These are phyloP conservation scores for Watsonalla binaria DNA, from an alignment of 2,888 invertebrate genomes.

Conservation along the genomic window DNA sequence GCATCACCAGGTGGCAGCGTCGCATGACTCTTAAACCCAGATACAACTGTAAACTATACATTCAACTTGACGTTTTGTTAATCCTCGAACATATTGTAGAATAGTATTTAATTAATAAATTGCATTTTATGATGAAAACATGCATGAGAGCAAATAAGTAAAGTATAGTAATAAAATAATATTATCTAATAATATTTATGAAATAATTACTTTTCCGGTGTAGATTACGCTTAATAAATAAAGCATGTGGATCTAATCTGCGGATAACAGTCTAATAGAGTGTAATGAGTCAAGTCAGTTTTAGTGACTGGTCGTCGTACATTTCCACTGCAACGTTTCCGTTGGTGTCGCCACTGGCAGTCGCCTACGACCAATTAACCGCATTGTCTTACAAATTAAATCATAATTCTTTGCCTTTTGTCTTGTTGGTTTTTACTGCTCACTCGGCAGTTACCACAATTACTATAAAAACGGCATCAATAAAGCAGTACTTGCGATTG, in stretches of 20 bases:
- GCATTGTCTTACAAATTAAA: slow-evolving; percentile 53
- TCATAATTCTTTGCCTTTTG: slow-evolving; percentile 47
- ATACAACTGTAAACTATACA: background rate
- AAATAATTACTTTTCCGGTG: slow-evolving; percentile 8
- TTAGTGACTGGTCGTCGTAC: slow-evolving; percentile 6
- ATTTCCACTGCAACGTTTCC: slow-evolving; percentile 16
- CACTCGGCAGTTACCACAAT: background rate
- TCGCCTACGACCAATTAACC: slow-evolving; percentile 57
- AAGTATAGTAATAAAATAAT: slow-evolving; percentile 6
- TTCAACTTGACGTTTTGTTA: background rate
- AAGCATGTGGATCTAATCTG: slow-evolving; percentile 1
- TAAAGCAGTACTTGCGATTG: background rate
- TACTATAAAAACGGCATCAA: background rate
- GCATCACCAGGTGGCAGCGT: background rate
- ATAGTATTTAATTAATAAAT: too few relatives aligned
- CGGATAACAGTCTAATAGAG: background rate
- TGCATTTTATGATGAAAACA: background rate
- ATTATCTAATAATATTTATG: slow-evolving; percentile 12
- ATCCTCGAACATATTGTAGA: too few relatives aligned
- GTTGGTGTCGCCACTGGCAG: slow-evolving; percentile 21
- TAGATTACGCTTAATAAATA: background rate
- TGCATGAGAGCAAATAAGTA: background rate
- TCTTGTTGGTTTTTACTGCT: slow-evolving; percentile 29
- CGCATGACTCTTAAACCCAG: background rate
- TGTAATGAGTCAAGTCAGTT: background rate